phyloP scores from a whole-genome alignment of 1,140 invertebrate species.

The Cherax quadricarinatus region DNA sequence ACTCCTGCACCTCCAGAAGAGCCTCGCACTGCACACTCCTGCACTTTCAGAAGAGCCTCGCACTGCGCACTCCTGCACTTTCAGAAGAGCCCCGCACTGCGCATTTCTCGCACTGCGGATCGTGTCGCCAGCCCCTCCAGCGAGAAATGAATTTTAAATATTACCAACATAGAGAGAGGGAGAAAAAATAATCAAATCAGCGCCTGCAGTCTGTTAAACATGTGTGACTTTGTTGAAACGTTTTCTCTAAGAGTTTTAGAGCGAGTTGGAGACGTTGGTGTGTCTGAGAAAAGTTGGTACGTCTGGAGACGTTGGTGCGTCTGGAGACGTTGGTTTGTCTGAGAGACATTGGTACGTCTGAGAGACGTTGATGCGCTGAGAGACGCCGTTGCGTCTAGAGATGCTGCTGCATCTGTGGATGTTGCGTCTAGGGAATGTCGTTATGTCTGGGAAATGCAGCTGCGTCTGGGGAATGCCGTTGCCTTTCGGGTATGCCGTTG shows the following conservation, averaged over 20 bases:
- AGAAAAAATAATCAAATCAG: background rate
- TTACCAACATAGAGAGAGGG: background rate
- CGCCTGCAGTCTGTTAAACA: background rate
- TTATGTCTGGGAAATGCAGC: accelerated
- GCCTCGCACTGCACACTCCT: background rate
- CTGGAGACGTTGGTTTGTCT: too few relatives aligned
- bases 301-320: too few relatives aligned
- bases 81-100: too few relatives aligned
- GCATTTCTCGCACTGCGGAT: too few relatives aligned
- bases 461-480: too few relatives aligned
- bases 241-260: background rate
- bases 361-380: too few relatives aligned
- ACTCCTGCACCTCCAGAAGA: too few relatives aligned
- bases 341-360: too few relatives aligned
- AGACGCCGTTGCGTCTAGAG: too few relatives aligned
- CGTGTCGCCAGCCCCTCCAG: background rate
- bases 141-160: constrained; percentile 2
- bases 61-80: background rate
- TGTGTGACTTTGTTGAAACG: background rate
- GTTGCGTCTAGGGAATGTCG: too few relatives aligned
- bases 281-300: background rate
- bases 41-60: background rate
- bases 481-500: too few relatives aligned
- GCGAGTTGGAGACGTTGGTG: background rate
- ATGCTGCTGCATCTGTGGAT: too few relatives aligned